These are phyloP conservation scores for Sylvietta virens DNA, from an alignment of 2,113 vertebrate genomes.

Conservation along the genomic window DNA sequence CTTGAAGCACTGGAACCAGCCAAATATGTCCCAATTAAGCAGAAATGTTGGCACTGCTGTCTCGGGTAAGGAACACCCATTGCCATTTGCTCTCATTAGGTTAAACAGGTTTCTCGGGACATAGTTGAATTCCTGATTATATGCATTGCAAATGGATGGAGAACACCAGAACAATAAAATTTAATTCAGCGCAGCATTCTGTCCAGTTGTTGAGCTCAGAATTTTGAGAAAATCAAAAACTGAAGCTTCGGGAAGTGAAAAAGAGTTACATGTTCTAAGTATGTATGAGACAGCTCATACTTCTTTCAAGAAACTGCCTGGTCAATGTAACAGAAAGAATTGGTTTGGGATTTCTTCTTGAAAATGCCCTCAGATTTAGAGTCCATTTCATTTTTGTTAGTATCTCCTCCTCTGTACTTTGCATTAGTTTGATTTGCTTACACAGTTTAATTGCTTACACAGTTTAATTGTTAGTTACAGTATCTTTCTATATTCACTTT, in stretches of 20 bases:
- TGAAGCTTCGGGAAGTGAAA: background rate
- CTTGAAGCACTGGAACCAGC: slow-evolving; percentile 41
- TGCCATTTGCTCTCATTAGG: slow-evolving; percentile 58
- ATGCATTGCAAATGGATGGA: slow-evolving; percentile 26
- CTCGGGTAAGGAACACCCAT: slow-evolving; percentile 33
- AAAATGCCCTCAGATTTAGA: background rate
- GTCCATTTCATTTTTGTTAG: background rate
- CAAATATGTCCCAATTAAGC: slow-evolving; percentile 55
- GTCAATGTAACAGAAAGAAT: background rate
- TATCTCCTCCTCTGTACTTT: background rate
- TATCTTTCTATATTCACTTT: background rate
- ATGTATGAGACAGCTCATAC: background rate
- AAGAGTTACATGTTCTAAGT: background rate
- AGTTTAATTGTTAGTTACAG: background rate
- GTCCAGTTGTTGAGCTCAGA: background rate
- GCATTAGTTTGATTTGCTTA: background rate
- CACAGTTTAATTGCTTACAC: background rate
- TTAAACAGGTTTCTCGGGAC: slow-evolving; percentile 54
- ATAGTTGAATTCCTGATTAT: slow-evolving; percentile 56
- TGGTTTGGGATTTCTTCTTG: background rate
- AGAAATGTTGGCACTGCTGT: slow-evolving; percentile 22
- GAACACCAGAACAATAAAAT: slow-evolving; percentile 42
- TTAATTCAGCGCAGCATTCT: slow-evolving; percentile 41
- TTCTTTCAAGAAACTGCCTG: background rate
- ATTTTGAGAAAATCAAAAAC: background rate